Base-by-base conservation (phyloP, 2,888 invertebrate species). In the Vanessa cardui region DNA sequence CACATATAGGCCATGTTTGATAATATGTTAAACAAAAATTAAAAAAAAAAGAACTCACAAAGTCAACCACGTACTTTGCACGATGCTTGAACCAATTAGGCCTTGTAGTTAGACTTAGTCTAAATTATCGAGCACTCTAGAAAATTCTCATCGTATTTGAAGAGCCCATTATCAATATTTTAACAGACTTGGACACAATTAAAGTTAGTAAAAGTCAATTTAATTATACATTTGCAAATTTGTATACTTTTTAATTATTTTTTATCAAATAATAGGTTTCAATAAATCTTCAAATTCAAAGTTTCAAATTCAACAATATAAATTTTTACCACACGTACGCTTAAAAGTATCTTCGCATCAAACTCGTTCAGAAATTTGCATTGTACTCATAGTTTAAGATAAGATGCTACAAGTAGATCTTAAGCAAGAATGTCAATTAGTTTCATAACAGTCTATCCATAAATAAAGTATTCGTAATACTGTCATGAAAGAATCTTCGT, bases 61-160 rank as follows among this genome's bases (percentile, higher is more conserved):
- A 61, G 56, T 66, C 56, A 66, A 58, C 20, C 31, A 58, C 46
- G 58, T 44, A 58, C 62, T 66, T 56, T 52, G 54, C 66, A 62
- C 50, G 58, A 49, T 44, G 49, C 62, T 62, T 62, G 58, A 62
- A 47, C 62, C 66, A 66, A 44, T 65, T 58, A 62, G 49, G 61
- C 52, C 58, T 58, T 54, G 54, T 62, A 45, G 61, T 61, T 58
- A 59, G 54, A 60, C 54, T 63, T 49, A 63, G 47, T 39, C 33
- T 60, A 64, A 64, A 64, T 56, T 49, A 64, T 47, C 16, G 52
- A 64, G 60, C 64, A 56, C 26, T 59, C 59, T 49, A 56, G 60
- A 60, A 47, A 64, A 12, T 68, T 61, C 56, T 45, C 33, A 49
- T 47, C 39, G 46, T 59, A 45, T 49, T 59, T 46, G 39, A 66